phyloP scores from a whole-genome alignment of 2,113 vertebrate genomes.

The Gnathonemus longibarbis region DNA sequence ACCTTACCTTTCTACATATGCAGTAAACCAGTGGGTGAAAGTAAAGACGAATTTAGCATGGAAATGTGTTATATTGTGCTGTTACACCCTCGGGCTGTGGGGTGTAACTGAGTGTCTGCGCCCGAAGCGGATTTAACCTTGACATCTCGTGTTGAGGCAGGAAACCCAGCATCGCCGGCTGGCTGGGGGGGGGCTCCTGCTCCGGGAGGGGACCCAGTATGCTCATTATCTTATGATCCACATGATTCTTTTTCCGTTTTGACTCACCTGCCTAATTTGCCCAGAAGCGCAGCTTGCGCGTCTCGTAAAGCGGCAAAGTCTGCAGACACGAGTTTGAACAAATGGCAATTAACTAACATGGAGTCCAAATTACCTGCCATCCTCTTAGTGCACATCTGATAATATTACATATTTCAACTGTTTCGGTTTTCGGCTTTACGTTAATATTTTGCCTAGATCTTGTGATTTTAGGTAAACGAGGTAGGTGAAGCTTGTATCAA shows the following conservation, averaged over 20 bases:
- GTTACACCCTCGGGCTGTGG: not conserved
- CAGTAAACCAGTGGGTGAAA: not conserved
- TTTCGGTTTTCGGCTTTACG: not conserved
- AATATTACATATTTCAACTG: not conserved
- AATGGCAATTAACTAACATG: not conserved
- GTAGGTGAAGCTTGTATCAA: not conserved
- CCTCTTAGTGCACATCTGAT: not conserved
- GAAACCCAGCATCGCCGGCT: not conserved
- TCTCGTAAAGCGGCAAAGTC: not conserved
- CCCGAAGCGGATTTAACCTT: constrained; percentile 7
- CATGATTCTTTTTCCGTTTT: not conserved
- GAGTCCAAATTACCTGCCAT: not conserved
- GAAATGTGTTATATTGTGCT: not conserved
- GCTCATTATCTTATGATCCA: not conserved
- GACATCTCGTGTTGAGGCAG: not conserved
- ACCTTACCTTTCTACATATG: not conserved
- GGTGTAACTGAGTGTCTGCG: no score
- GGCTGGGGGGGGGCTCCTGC: not conserved
- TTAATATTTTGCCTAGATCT: not conserved
- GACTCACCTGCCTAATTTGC: not conserved
- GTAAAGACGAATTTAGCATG: not conserved
- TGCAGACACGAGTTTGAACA: not conserved
- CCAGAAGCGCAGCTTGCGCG: not conserved
- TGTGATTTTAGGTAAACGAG: not conserved
- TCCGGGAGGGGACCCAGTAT: not conserved